Evolutionary conservation across 1,140 invertebrate genomes (phyloP), one percentile per base, ranked within the genome.

Genomic region (Idris sp.): DNA sequence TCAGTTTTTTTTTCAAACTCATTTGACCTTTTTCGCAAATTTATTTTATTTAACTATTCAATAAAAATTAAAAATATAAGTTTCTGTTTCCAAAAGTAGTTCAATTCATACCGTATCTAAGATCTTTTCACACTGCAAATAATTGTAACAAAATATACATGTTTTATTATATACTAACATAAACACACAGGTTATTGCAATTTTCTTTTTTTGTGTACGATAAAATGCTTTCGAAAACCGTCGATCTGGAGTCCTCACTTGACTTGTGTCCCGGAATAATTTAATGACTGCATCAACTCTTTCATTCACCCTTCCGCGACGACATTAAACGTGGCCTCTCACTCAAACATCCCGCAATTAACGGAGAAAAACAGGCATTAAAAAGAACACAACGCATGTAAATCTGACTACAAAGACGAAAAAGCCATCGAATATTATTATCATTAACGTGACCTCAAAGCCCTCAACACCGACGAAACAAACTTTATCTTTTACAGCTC

Each of bases 251-350:
- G 61, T 40, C 61, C 61, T 58, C 71, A 67, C 71, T 74, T 67
- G 54, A 74, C 71, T 67, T 67, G 59, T 26, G 62, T 74, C 14
- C 71, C 41, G 71, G 71, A 74, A 67, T 74, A 67, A 74, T 74
- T 74, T 74, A 74, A 74, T 67, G 71, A 74, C 71, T 74, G 48
- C 69, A 62, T 58, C 69, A 65, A 65, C 69, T 61, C 69, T 73
- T 73, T 73, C 69, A 61, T 73, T 73, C 69, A 73, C 69, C 69
- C 69, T 65, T 73, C 9, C 15, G 11, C 41, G 40, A 15, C 58
- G 43, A 62, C 41, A 25, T 73, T 64, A 64, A 73, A 58, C 43
- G 49, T 53, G 40, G 44, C 26, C n/a, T n/a, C 19, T 41, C 31
- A 48, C 46, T 64, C 46, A 56, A 73, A 59, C 51, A 43, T 73